Evolutionary conservation across 2,113 vertebrate genomes (phyloP).

Genomic region (Peromyscus leucopus): DNA sequence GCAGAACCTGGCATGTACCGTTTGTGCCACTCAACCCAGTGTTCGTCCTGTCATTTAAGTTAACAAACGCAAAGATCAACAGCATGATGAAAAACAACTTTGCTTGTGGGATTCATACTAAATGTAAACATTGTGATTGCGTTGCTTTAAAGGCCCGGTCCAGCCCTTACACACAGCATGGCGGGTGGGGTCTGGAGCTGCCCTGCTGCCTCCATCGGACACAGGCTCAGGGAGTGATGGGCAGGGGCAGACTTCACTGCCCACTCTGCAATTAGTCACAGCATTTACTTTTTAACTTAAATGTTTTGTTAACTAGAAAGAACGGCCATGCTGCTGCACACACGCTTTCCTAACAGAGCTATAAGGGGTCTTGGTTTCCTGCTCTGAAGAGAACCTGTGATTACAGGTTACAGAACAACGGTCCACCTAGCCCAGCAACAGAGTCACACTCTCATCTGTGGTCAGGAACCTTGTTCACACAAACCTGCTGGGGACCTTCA

Average conservation of each 20-base stretch:
- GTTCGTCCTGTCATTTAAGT: neutral
- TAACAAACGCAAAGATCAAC: neutral
- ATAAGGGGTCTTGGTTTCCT: neutral
- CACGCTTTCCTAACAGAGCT: conserved; percentile 19
- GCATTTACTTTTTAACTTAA: neutral
- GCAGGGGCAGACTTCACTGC: neutral
- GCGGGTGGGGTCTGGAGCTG: neutral
- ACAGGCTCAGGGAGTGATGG: neutral
- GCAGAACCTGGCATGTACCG: neutral
- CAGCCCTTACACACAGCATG: neutral
- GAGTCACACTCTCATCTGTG: neutral
- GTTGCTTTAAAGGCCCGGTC: neutral
- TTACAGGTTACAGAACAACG: neutral
- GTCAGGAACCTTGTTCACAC: neutral
- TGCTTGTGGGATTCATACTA: neutral
- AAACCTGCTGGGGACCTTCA: neutral
- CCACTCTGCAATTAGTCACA: neutral
- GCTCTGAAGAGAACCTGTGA: neutral
- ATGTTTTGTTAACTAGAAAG: neutral
- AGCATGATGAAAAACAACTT: neutral
- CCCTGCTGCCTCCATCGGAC: too few species aligned
- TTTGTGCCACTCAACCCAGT: neutral
- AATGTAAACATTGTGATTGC: neutral
- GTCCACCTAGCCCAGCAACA: neutral
- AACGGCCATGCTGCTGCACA: neutral